phyloP scores from a whole-genome alignment of 2,888 invertebrate genomes.

The Tolmerus cingulatus region DNA sequence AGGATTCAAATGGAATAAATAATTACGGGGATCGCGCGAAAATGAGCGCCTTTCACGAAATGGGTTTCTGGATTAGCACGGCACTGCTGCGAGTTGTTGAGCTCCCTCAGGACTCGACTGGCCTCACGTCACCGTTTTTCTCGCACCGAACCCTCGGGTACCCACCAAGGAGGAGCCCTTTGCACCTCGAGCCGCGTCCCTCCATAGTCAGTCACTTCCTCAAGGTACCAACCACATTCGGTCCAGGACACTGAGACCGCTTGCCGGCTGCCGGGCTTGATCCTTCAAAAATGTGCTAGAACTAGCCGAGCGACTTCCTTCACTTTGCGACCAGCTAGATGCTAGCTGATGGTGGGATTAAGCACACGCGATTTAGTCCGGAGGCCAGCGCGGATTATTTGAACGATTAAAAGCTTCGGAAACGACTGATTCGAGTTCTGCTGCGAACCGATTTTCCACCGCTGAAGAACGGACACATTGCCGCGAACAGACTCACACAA shows the following conservation, averaged over 20 bases:
- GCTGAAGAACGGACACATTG: background rate
- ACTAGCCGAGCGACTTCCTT: background rate
- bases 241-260: background rate
- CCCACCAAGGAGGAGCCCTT: background rate
- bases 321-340: background rate
- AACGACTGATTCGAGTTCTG: conserved; percentile 43
- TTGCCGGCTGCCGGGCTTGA: background rate
- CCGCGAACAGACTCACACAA: background rate
- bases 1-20: background rate
- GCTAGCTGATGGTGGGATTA: conserved; percentile 28
- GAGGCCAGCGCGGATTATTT: conserved; percentile 33
- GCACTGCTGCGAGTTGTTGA: background rate
- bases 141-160: background rate
- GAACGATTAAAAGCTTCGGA: conserved; percentile 47
- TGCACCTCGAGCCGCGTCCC: background rate
- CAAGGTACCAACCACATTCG: background rate
- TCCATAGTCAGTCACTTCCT: background rate
- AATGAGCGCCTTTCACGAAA: background rate
- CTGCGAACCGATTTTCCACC: conserved; percentile 15
- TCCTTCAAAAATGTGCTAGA: background rate
- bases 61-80: background rate
- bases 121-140: background rate
- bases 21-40: background rate
- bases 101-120: background rate
- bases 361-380: conserved; percentile 42